Base-by-base conservation (phyloP, 2,113 vertebrate species). In the Ceratotherium simum region DNA sequence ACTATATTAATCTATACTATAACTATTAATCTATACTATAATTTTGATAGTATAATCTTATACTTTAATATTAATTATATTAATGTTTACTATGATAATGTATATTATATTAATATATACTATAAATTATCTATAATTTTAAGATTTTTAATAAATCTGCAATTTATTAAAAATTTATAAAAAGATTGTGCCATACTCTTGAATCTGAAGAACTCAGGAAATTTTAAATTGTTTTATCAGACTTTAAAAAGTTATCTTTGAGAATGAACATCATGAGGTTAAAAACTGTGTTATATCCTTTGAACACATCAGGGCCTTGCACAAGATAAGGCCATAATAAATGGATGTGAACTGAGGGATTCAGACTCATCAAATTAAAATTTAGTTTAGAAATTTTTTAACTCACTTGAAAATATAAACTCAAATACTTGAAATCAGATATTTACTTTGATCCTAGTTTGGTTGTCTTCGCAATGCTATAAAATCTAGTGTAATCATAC, bases 111-210 rank as follows among this genome's bases (percentile, higher is more conserved):
- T 65, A 17, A 91, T 42, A 12, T 80, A 56, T 56, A 39, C 12
- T 18, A 33, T 46, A 70, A 54, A 46, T n/a, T 9, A 81, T 69
- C 39, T 65, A 33, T 60, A 78, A 67, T 76, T 33, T 89, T 76
- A 88, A 94, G 14, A 6, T 91, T 29, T 70, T 89, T 23, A 31
- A 42, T 54, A 42, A 79, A 62, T 25, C 56, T 85, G 7, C 64
- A 72, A 72, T 95, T 92, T 95, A 20, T 92, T 73, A 48, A 13
- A 75, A 60, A 51, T 67, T 65, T 86, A 80, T 84, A 51, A 58
- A 90, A 60, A 54, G 2, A 62, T n/a, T 75, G 10, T 85, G 56
- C n/a, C 12, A 69, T 86, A 62, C 81, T 86, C 27, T 85, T 80
- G 14, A 70, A 93, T 75, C 20, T 81, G 29, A 93, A 72, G n/a